These are phyloP conservation scores for Xanthostigma xanthostigma DNA, from an alignment of 2,888 invertebrate genomes.

Conservation along the genomic window DNA sequence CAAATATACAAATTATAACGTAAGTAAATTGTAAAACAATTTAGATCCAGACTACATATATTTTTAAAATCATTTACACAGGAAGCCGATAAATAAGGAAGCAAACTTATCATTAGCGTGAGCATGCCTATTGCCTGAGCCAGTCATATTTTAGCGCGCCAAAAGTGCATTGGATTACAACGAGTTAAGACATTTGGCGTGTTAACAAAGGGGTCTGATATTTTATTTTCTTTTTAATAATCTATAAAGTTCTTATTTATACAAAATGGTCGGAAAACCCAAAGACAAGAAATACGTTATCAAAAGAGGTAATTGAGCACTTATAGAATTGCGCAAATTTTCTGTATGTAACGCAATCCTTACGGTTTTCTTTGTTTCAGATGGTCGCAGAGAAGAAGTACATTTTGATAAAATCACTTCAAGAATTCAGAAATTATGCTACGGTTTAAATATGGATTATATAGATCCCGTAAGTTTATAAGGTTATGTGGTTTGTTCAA, in stretches of 20 bases:
- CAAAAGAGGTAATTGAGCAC: conserved; percentile 28
- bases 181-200: too few relatives aligned
- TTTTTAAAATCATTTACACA: too few relatives aligned
- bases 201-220: too few relatives aligned
- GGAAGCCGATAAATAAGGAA: too few relatives aligned
- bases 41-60: too few relatives aligned
- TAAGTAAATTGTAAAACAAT: too few relatives aligned
- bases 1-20: too few relatives aligned
- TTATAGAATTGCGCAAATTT: background rate
- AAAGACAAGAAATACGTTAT: conserved; percentile 32
- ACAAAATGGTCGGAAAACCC: conserved; percentile 31
- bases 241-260: background rate
- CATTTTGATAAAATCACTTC: conserved; percentile 98
- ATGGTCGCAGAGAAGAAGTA: conserved; percentile 80
- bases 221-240: too few relatives aligned
- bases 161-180: too few relatives aligned
- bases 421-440: conserved; percentile 86
- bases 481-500: background rate
- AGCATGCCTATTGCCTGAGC: too few relatives aligned
- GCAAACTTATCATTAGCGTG: too few relatives aligned
- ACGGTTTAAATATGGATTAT: conserved; percentile 89
- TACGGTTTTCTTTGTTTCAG: conserved; percentile 30
- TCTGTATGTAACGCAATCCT: conserved; percentile 4
- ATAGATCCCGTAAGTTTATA: conserved; percentile 74
- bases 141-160: too few relatives aligned